These are phyloP conservation scores for Ylistrum balloti DNA, from an alignment of 1,140 invertebrate genomes.

Conservation along the genomic window DNA sequence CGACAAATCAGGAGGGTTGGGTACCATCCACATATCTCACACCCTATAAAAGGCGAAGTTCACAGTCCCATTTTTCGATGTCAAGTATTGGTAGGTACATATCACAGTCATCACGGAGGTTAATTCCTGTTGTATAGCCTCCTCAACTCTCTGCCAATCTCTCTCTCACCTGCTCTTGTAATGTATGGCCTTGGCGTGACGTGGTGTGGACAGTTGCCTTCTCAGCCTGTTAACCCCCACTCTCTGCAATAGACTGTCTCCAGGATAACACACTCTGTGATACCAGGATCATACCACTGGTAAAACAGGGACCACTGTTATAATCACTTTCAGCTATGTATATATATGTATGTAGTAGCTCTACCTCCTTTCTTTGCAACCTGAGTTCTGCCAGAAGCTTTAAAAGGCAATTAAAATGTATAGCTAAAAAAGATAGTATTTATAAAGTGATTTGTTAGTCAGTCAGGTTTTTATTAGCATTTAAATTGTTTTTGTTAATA, in stretches of 20 bases:
- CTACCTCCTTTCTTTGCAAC: not conserved
- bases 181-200: conserved; percentile 14
- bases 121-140: conserved; percentile 5
- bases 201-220: conserved; percentile 3
- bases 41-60: conserved; percentile 78
- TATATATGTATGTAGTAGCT: not conserved
- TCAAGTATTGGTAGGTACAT: conserved; percentile 81
- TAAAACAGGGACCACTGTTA: not conserved
- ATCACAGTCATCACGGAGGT: conserved; percentile 20
- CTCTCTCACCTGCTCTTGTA: conserved; percentile 1
- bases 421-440: too few relatives aligned
- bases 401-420: too few relatives aligned
- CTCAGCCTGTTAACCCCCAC: conserved; percentile 30
- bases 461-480: too few relatives aligned
- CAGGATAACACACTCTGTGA: not conserved
- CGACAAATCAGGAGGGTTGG: conserved; percentile 92
- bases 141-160: conserved; percentile 11
- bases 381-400: too few relatives aligned
- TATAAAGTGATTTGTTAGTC: too few relatives aligned
- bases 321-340: not conserved
- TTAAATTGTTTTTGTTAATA: too few relatives aligned
- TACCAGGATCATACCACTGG: not conserved
- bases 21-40: conserved; percentile 96
- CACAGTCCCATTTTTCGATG: conserved; percentile 81
- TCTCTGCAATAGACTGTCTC: not conserved